Conservation (phyloP, 2,113 vertebrate species). For the Bos indicus region DNA sequence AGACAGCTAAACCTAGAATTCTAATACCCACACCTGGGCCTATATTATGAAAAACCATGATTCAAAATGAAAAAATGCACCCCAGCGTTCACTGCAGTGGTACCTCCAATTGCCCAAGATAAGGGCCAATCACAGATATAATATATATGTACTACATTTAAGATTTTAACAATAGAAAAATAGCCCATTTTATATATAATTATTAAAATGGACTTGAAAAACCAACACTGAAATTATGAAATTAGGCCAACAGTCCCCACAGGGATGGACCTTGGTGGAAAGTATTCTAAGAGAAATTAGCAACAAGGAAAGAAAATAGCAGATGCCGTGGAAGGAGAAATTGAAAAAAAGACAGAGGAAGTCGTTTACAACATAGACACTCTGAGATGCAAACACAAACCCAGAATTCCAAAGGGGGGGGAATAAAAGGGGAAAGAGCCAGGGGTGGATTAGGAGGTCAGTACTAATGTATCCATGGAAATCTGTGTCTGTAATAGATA, state of each 20-base stretch:
- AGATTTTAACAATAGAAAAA: no score
- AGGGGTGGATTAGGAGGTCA: neutral
- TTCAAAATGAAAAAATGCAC: neutral
- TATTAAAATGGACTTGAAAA: neutral
- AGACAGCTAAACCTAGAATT: neutral
- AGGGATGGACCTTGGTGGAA: neutral
- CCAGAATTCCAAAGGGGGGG: neutral
- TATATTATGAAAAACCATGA: accelerated
- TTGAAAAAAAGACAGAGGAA: neutral
- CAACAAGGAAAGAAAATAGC: neutral
- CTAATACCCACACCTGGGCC: neutral
- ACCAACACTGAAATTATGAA: neutral
- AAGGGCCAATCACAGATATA: neutral
- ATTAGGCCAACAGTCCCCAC: neutral
- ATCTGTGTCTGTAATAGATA: neutral
- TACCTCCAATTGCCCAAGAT: neutral
- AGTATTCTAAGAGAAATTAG: neutral
- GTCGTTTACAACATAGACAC: neutral
- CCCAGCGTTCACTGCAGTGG: neutral
- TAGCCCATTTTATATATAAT: no score
- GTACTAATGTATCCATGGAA: neutral
- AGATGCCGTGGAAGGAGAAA: neutral
- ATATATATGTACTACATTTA: no score
- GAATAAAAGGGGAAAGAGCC: neutral
- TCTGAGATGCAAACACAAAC: neutral